Conservation (phyloP, 1,140 invertebrate species). For the Pseudomyrmex sp. region DNA sequence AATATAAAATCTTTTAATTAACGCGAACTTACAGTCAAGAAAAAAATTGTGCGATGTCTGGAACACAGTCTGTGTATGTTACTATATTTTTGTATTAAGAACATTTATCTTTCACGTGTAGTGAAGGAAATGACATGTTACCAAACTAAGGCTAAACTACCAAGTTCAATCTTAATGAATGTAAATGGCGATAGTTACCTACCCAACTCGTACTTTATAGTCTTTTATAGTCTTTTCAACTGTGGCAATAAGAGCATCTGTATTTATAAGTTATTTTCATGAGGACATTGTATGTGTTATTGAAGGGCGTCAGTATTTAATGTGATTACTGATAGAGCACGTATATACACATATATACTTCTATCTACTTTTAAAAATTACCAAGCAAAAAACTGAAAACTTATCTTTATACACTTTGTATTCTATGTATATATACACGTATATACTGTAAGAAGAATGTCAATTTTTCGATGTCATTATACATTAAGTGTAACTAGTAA, state of each 20-base stretch:
- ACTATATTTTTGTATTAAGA: conserved; percentile 65
- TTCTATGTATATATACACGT: conserved; percentile 43
- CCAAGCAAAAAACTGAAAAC: conserved; percentile 24
- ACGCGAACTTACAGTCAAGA: background rate
- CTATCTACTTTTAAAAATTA: conserved; percentile 22
- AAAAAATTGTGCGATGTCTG: conserved; percentile 12
- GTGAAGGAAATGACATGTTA: conserved; percentile 43
- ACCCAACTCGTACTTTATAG: background rate
- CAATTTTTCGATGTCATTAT: conserved; percentile 70
- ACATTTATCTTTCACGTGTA: conserved; percentile 10
- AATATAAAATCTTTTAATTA: background rate
- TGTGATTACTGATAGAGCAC: conserved; percentile 22
- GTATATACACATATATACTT: conserved; percentile 16
- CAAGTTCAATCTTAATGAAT: conserved; percentile 17
- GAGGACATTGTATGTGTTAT: conserved; percentile 20
- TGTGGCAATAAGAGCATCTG: conserved; percentile 66
- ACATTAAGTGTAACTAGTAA: conserved; percentile 61
- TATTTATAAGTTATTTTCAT: conserved; percentile 36
- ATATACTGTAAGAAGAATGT: conserved; percentile 61
- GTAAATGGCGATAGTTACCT: conserved; percentile 43
- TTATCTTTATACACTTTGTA: conserved; percentile 49
- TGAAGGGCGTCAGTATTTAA: conserved; percentile 51
- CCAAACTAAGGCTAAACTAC: conserved; percentile 44
- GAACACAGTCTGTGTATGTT: conserved; percentile 47
- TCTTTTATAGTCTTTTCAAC: conserved; percentile 28